Conservation (phyloP, 2,797 vertebrate species). For the Darevskia mixta region DNA sequence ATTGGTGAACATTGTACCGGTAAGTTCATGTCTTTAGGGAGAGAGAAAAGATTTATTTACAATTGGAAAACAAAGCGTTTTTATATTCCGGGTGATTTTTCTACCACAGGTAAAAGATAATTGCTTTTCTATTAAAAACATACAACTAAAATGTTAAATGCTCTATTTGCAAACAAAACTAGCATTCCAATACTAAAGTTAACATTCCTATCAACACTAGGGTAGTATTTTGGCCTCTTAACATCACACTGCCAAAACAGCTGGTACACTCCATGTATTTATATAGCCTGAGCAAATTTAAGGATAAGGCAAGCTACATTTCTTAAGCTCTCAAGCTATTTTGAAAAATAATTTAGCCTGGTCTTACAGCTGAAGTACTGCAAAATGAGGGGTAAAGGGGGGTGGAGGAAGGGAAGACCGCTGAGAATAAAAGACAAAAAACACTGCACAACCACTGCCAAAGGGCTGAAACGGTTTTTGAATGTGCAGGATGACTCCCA, state of each 20-base stretch:
- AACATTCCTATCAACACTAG: not conserved
- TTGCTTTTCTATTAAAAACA: not conserved
- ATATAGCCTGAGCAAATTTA: not conserved
- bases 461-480: not conserved
- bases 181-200: not conserved
- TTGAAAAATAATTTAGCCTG: not conserved
- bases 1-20: constrained; percentile 25
- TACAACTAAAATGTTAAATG: not conserved
- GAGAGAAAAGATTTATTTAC: not conserved
- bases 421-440: constrained; percentile 13
- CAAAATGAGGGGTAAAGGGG: not conserved
- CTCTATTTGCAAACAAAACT: not conserved
- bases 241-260: not conserved
- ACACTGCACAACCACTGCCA: constrained; percentile 3
- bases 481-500: constrained; percentile 27
- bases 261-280: not conserved
- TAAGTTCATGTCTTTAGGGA: constrained; percentile 15
- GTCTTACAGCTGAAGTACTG: not conserved
- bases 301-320: not conserved
- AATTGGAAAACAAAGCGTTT: constrained; percentile 16
- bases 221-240: not conserved
- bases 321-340: not conserved
- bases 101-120: constrained; percentile 25
- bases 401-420: not conserved
- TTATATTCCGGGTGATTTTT: constrained; percentile 5